phyloP scores from a whole-genome alignment of 2,113 vertebrate species.

The Cottus gobio region DNA sequence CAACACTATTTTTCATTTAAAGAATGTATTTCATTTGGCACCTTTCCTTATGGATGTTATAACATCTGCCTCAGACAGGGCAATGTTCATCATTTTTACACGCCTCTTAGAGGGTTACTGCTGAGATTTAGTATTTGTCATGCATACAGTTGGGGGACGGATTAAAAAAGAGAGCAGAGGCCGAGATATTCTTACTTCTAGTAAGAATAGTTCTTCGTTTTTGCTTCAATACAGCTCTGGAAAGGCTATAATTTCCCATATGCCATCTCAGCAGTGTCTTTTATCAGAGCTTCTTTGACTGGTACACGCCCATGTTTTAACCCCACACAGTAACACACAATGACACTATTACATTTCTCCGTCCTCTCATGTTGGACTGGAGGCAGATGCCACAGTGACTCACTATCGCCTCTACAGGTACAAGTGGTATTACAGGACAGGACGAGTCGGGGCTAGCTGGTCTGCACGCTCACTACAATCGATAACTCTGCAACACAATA shows the following conservation, averaged over 20 bases:
- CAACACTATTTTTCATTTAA: not conserved
- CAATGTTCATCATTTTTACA: not conserved
- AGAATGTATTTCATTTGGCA: not conserved
- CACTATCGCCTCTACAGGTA: too few relatives aligned
- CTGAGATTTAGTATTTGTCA: not conserved
- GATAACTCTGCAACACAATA: not conserved
- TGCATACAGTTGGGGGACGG: not conserved
- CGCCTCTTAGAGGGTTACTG: not conserved
- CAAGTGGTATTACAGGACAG: too few relatives aligned
- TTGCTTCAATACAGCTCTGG: too few relatives aligned
- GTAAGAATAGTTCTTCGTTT: too few relatives aligned
- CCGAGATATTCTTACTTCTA: not conserved
- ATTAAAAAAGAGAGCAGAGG: not conserved
- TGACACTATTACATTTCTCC: too few relatives aligned
- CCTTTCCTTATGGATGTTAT: not conserved
- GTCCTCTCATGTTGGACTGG: too few relatives aligned
- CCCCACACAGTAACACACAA: too few relatives aligned
- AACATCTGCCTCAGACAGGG: not conserved
- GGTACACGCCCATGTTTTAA: not conserved
- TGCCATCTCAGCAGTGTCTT: not conserved
- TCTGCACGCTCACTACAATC: not conserved
- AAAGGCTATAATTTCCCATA: not conserved
- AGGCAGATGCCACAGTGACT: too few relatives aligned
- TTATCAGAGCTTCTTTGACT: not conserved
- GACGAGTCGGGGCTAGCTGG: not conserved